Base-by-base conservation (phyloP, 1,140 invertebrate genomes). In the Leptonema lineaticorne region DNA sequence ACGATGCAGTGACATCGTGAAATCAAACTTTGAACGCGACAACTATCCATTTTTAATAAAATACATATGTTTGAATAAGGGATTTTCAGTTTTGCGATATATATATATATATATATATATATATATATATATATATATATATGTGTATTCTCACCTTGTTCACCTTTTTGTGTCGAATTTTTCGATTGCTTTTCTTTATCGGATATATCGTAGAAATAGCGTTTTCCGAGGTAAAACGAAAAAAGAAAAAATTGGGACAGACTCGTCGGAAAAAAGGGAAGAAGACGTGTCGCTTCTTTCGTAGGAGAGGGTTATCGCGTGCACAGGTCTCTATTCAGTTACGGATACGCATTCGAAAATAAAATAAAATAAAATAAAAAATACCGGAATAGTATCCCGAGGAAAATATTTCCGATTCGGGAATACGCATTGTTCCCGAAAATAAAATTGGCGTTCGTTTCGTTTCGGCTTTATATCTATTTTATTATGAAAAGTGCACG, bases 121-220 rank as follows among this genome's bases (percentile, higher is more conserved):
- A n/a, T n/a, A n/a, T n/a, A n/a, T n/a, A n/a, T n/a, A n/a, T n/a
- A n/a, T n/a, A n/a, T n/a, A n/a, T n/a, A n/a, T n/a, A n/a, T n/a
- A n/a, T n/a, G n/a, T n/a, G n/a, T n/a, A n/a, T n/a, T n/a, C n/a
- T n/a, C n/a, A n/a, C n/a, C n/a, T n/a, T n/a, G n/a, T n/a, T n/a
- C n/a, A n/a, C 69, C 69, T 71, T 68, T 65, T 71, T 66, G 69
- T 68, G 69, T 71, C 69, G 62, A 71, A 71, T 71, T 68, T 68
- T 66, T 68, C 69, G 63, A 71, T 71, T 71, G 69, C 69, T 71
- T 71, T 71, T 66, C 66, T 68, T 68, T 68, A 71, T 71, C 60
- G 66, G 53, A 68, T 63, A 57, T 28, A 59, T 16, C 27, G 57
- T 9, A n/a, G 18, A 26, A 18, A 11, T 24, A 24, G 22, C 20